phyloP scores from a whole-genome alignment of 2,888 invertebrate genomes.

The Ochropacha duplaris region DNA sequence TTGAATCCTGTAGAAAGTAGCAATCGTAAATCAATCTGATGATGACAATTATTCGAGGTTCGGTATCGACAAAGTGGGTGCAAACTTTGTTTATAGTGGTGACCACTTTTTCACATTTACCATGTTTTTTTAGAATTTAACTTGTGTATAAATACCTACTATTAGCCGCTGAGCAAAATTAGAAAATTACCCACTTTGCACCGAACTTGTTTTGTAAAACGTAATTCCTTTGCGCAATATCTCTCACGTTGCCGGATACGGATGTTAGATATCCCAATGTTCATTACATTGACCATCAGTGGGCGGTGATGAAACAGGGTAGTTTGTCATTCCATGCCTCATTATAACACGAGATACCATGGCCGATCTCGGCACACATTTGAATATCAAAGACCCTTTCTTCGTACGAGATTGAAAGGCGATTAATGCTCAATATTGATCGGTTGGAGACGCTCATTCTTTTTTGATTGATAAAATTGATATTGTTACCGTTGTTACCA shows the following conservation, averaged over 20 bases:
- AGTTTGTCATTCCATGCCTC: conserved; percentile 65
- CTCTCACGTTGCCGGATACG: conserved; percentile 39
- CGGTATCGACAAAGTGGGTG: too few species aligned
- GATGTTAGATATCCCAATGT: conserved; percentile 37
- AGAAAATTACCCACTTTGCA: background rate
- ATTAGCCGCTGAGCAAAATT: background rate
- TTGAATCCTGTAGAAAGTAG: too few species aligned
- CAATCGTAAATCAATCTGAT: too few species aligned
- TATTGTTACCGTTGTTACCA: conserved; percentile 19
- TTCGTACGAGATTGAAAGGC: conserved; percentile 33
- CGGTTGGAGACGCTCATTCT: conserved; percentile 32
- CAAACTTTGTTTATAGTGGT: too few species aligned
- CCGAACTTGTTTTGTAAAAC: too few species aligned
- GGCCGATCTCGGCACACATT: conserved; percentile 48
- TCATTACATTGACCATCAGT: conserved; percentile 50
- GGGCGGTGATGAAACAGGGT: conserved; percentile 64
- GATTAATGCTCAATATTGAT: conserved; percentile 34
- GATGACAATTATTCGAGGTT: too few species aligned
- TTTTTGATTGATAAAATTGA: conserved; percentile 24
- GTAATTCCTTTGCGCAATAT: conserved; percentile 16
- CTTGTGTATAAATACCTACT: background rate
- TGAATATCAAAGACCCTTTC: conserved; percentile 57
- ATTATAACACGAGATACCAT: conserved; percentile 50
- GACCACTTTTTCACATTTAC: too few species aligned
- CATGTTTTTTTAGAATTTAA: too few species aligned